A percentile compares a stretch with the other conserved stretches of the same genome.
Conservation (phyloP, 2,888 invertebrate species). For the Trissolcus brochymenae region DNA sequence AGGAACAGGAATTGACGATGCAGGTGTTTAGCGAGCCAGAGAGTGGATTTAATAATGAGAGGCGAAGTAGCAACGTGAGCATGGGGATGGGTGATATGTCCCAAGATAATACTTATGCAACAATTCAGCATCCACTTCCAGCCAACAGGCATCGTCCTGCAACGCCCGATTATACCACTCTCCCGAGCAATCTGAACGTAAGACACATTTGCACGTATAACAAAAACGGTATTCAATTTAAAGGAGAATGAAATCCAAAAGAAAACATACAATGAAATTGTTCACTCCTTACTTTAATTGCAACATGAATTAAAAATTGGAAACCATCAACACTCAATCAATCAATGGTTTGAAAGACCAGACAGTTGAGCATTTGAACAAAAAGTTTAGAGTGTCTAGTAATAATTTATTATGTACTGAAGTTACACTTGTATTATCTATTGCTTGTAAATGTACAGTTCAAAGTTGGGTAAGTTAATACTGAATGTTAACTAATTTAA, state of each 20-base stretch:
- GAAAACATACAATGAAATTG: no score
- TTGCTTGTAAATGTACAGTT: no score
- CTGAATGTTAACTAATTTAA: no score
- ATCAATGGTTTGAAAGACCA: no score
- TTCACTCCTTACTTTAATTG: no score
- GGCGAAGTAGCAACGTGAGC: constrained; percentile 78
- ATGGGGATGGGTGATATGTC: constrained; percentile 74
- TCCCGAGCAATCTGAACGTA: constrained; percentile 79
- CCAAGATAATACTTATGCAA: constrained; percentile 87
- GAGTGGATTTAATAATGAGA: constrained; percentile 78
- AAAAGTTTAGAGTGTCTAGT: no score
- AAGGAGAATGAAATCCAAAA: not conserved
- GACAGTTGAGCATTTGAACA: no score
- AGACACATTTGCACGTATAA: constrained; percentile 60
- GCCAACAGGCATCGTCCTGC: constrained; percentile 73
- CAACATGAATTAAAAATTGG: no score
- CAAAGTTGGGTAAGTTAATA: no score
- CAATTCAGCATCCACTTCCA: constrained; percentile 83
- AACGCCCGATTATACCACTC: constrained; percentile 76
- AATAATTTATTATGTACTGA: no score
- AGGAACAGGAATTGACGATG: constrained; percentile 95
- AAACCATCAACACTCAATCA: no score
- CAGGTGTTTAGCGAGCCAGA: constrained; percentile 91
- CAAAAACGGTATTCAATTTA: constrained; percentile 4
- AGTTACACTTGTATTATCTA: no score